Evolutionary conservation across 2,888 invertebrate genomes (phyloP).

Genomic region (Ophion obscuratus): DNA sequence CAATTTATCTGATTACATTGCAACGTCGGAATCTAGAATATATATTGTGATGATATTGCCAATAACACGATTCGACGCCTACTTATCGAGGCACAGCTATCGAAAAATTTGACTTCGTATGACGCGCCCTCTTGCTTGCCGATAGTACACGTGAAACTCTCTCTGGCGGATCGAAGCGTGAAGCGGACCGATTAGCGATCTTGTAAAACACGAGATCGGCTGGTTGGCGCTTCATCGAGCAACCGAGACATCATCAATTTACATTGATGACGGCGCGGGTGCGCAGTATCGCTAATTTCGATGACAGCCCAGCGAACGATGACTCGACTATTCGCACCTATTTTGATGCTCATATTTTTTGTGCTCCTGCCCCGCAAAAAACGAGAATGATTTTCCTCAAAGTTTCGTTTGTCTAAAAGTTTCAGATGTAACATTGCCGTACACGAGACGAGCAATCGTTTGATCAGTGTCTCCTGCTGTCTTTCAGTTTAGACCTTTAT

Average conservation of each 20-base stretch:
- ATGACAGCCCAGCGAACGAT: not conserved
- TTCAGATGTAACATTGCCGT: not conserved
- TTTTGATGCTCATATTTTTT: not conserved
- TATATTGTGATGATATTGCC: not conserved
- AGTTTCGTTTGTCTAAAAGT: conserved; percentile 19
- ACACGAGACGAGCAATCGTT: conserved; percentile 16
- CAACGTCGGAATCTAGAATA: not conserved
- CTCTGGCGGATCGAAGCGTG: conserved; percentile 40
- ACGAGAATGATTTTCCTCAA: not conserved
- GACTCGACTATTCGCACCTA: not conserved
- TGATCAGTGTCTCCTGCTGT: conserved; percentile 29
- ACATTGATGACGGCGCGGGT: conserved; percentile 19
- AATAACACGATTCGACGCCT: not conserved
- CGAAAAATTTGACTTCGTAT: not conserved
- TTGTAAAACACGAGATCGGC: conserved; percentile 67
- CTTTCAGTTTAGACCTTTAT: conserved; percentile 14
- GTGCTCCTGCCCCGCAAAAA: not conserved
- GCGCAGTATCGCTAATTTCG: not conserved
- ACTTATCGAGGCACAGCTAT: not conserved
- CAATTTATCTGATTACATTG: no score
- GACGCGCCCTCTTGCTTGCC: conserved; percentile 8
- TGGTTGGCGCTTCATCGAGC: conserved; percentile 38
- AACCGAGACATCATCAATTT: conserved; percentile 61
- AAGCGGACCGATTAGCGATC: conserved; percentile 66
- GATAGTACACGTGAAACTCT: conserved; percentile 18